Conservation (phyloP, 2,797 vertebrate species). For the Triplophysa bombifrons region DNA sequence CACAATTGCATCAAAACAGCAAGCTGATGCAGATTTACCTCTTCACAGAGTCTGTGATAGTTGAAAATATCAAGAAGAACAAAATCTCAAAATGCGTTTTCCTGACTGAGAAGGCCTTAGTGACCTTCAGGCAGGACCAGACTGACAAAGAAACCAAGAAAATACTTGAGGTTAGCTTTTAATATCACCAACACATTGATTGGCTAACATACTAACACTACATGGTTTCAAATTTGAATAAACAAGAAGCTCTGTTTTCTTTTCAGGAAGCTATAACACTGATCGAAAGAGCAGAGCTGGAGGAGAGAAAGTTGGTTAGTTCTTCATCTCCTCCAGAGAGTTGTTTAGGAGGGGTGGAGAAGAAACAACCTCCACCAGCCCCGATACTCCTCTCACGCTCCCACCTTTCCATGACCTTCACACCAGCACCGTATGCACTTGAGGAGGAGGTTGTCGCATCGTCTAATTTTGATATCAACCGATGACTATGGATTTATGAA, state of each 20-base stretch:
- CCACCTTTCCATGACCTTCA: conserved; percentile 82
- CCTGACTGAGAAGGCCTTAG: conserved; percentile 85
- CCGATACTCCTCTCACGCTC: conserved; percentile 85
- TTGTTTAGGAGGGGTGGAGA: conserved; percentile 59
- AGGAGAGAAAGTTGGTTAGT: conserved; percentile 79
- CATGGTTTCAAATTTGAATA: neutral
- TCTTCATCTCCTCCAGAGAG: conserved; percentile 62
- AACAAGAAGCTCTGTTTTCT: neutral
- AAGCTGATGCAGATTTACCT: conserved; percentile 37
- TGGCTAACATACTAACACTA: neutral
- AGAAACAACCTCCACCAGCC: conserved; percentile 77
- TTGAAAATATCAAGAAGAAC: conserved; percentile 86
- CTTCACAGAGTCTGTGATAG: conserved; percentile 74
- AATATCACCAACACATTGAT: too few relatives aligned
- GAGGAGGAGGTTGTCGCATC: conserved; percentile 75
- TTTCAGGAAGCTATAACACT: conserved; percentile 82
- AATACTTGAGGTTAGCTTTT: conserved; percentile 81
- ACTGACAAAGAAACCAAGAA: conserved; percentile 64
- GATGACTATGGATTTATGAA: neutral
- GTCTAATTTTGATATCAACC: neutral
- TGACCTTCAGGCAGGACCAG: conserved; percentile 69
- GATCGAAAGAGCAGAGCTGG: conserved; percentile 83
- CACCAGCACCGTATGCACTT: conserved; percentile 80
- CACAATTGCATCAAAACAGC: neutral
- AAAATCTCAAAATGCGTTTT: conserved; percentile 87